Evolutionary conservation across 1,140 invertebrate genomes (phyloP), one percentile per base, ranked within the genome.

Genomic region (Chironomus tepperi): DNA sequence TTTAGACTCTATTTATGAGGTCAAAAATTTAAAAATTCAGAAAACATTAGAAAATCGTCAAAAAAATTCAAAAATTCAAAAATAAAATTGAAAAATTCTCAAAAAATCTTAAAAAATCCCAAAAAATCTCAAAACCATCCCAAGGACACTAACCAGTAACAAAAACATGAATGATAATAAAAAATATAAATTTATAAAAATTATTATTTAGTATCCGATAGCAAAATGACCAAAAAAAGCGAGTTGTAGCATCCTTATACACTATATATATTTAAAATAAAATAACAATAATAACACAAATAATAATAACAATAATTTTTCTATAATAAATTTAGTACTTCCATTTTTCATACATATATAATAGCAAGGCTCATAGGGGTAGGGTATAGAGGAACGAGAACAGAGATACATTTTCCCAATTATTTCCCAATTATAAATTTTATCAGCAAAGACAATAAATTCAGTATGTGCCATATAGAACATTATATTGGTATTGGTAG

Each of bases 361-460:
- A 15, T 34, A 34, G n/a, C n/a, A 2, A 34, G 5, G 24, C 24
- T 34, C 24, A 34, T 34, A 34, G 24, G 24, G n/a, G n/a, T n/a
- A n/a, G n/a, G n/a, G n/a, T n/a, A n/a, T n/a, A 34, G 5, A 5
- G 24, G 24, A 34, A 34, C 2, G 24, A 34, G 24, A 34, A 18
- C 3, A 16, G 65, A 70, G 65, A 70, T 70, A 70, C 65, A 70
- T 18, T 70, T 70, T 70, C 65, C 65, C 65, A 70, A 70, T 70
- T 70, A 70, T 70, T 70, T 70, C 19, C 65, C 65, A 70, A 70
- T 70, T 70, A 21, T 70, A 70, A 70, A 70, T 70, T 19, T 70
- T 70, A 70, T 70, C 65, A 70, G 65, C 65, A 70, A 70, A 70
- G 65, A 70, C 65, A 19, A 70, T 70, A 70, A 70, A 70, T 70